phyloP scores from a whole-genome alignment of 2,888 invertebrate species.

The Craniophora ligustri region DNA sequence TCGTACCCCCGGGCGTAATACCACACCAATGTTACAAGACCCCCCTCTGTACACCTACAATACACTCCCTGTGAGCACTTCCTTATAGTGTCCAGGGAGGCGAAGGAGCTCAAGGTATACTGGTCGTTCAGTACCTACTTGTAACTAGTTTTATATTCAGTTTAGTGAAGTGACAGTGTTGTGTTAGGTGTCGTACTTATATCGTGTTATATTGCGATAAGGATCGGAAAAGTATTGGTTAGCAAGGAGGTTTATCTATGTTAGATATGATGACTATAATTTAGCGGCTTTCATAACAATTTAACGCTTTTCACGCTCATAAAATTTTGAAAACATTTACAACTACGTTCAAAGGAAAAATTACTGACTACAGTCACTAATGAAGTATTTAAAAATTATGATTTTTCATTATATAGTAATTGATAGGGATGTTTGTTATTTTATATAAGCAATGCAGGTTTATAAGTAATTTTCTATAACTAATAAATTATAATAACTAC shows the following conservation, averaged over 20 bases:
- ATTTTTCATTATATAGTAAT: too few relatives aligned
- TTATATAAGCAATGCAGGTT: too few relatives aligned
- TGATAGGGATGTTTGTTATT: too few relatives aligned
- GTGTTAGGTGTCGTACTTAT: constrained; percentile 58
- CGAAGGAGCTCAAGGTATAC: constrained; percentile 47
- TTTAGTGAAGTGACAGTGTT: constrained; percentile 72
- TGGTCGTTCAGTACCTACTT: constrained; percentile 63
- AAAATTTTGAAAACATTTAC: too few relatives aligned
- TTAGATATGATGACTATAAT: background rate
- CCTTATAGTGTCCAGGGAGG: constrained; percentile 29
- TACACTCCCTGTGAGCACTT: constrained; percentile 9
- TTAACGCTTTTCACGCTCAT: too few relatives aligned
- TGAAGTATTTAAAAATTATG: too few relatives aligned
- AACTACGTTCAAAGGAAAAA: too few relatives aligned
- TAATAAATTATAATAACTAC: too few relatives aligned
- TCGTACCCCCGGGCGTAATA: constrained; percentile 73
- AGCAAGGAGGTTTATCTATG: constrained; percentile 12
- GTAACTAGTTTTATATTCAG: constrained; percentile 79
- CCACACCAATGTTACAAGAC: constrained; percentile 60
- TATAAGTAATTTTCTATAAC: too few relatives aligned
- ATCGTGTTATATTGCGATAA: constrained; percentile 39
- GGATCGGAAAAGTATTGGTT: constrained; percentile 24
- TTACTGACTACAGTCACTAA: too few relatives aligned
- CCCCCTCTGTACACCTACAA: constrained; percentile 42
- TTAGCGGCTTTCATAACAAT: too few relatives aligned